Evolutionary conservation across 2,888 invertebrate species (phyloP).

Genomic region (Tetranychus truncatus): DNA sequence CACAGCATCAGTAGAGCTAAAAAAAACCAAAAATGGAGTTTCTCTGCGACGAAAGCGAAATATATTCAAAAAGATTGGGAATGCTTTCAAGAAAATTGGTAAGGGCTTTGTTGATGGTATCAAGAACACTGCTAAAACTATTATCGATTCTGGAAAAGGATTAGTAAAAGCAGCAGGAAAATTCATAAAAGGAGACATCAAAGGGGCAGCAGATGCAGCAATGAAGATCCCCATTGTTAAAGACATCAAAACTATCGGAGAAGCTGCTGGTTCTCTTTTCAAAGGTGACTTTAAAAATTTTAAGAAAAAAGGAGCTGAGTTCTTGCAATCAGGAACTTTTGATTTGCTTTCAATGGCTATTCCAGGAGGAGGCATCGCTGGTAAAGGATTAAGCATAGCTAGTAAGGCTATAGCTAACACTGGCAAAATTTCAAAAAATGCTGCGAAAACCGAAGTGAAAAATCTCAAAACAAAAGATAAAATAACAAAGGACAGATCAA

Average conservation of each 20-base stretch:
- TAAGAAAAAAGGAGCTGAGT: background rate
- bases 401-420: background rate
- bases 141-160: slow-evolving; percentile 6
- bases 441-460: background rate
- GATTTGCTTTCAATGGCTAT: background rate
- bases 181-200: slow-evolving; percentile 6
- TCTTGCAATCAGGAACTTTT: background rate
- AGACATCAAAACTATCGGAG: background rate
- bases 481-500: background rate
- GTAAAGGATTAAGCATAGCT: slow-evolving; percentile 7
- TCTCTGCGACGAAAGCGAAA: background rate
- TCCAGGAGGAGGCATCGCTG: background rate
- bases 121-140: background rate
- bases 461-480: background rate
- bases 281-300: slow-evolving; percentile 12
- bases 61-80: background rate
- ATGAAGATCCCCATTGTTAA: slow-evolving; percentile 10
- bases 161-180: slow-evolving; percentile 2
- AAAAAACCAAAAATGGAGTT: background rate
- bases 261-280: background rate
- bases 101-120: background rate
- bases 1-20: background rate
- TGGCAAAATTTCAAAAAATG: background rate
- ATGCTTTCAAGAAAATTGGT: background rate
- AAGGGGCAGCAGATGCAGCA: slow-evolving; percentile 1